phyloP scores from a whole-genome alignment of 1,140 invertebrate species.

The Mactra quadrangularis region DNA sequence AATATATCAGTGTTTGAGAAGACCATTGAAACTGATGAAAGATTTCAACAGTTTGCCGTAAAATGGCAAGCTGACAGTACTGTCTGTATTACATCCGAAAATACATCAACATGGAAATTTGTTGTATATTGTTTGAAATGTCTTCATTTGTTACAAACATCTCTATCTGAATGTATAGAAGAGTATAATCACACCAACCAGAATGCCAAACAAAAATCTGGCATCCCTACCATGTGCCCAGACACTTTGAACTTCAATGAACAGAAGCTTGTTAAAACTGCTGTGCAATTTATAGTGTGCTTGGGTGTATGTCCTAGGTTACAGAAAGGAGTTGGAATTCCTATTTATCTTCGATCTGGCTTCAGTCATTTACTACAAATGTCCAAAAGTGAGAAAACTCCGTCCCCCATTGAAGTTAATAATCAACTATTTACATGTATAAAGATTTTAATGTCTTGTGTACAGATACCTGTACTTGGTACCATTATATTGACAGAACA shows the following conservation, averaged over 20 bases:
- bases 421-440: conserved; percentile 59
- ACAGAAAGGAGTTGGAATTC: conserved; percentile 87
- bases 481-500: conserved; percentile 82
- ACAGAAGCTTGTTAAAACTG: conserved; percentile 78
- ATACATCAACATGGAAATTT: conserved; percentile 31
- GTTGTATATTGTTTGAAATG: conserved; percentile 47
- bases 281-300: conserved; percentile 86
- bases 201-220: neutral
- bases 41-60: neutral
- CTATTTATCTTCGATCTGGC: conserved; percentile 76
- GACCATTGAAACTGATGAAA: neutral
- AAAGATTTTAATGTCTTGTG: conserved; percentile 80
- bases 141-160: conserved; percentile 30
- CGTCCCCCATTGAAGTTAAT: conserved; percentile 1
- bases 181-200: neutral
- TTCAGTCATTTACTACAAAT: conserved; percentile 60
- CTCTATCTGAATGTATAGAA: conserved; percentile 2
- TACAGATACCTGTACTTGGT: conserved; percentile 81
- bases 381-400: neutral
- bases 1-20: conserved; percentile 7
- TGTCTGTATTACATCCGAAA: neutral
- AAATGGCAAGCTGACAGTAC: conserved; percentile 23
- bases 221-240: conserved; percentile 57
- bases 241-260: conserved; percentile 81
- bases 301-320: conserved; percentile 88